Conservation (phyloP, 2,888 invertebrate species). For the Aphidoletes aphidimyza region DNA sequence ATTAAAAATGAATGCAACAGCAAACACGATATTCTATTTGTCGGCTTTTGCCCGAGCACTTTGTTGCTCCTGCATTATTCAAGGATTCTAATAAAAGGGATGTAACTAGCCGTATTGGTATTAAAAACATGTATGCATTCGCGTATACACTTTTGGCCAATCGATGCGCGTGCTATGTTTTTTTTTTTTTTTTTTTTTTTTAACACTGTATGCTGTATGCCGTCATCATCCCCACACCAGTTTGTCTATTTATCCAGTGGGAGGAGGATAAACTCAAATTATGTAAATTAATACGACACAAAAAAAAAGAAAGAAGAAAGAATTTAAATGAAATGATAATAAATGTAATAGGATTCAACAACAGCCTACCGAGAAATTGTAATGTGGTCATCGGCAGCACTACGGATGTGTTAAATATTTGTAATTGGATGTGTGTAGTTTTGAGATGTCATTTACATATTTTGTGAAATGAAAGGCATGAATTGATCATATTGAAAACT, state of each 20-base stretch:
- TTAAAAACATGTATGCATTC: background rate
- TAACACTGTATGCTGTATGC: background rate
- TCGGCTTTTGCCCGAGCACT: background rate
- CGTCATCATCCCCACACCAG: background rate
- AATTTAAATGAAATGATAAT: constrained; percentile 41
- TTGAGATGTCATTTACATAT: background rate
- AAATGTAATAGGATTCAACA: background rate
- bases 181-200: background rate
- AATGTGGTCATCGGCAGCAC: background rate
- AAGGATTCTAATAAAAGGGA: constrained; percentile 43
- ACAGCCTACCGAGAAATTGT: background rate
- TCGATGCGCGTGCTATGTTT: background rate
- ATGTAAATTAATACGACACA: constrained; percentile 51
- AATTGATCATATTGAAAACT: background rate
- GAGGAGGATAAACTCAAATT: constrained; percentile 47
- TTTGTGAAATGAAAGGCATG: background rate
- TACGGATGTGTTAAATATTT: background rate
- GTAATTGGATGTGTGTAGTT: background rate
- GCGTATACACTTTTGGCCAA: background rate
- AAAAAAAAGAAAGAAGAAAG: too few species aligned
- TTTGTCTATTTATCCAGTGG: background rate
- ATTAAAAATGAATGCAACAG: constrained; percentile 29
- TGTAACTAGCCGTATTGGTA: constrained; percentile 3
- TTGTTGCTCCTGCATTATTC: constrained; percentile 18
- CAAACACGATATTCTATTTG: background rate